Percentiles rank a stretch among this genome's conserved stretches.
Evolutionary conservation across 2,888 invertebrate species (phyloP).

Genomic region (Stenodema calcarata): DNA sequence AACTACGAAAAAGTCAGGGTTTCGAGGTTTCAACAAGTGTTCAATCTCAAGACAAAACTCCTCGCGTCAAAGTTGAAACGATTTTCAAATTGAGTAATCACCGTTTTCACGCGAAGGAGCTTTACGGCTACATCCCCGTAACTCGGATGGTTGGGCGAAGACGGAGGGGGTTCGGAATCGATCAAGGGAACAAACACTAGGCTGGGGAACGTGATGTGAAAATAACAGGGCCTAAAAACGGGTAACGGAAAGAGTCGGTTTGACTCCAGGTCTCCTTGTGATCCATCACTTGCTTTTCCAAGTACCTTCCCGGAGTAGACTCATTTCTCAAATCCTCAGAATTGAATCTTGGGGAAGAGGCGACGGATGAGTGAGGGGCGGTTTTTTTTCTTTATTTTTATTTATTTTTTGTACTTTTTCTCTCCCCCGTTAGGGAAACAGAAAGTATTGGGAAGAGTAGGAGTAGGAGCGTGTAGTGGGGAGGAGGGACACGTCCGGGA

Average conservation of each 20-base stretch:
- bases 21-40: constrained; percentile 1
- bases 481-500: neutral
- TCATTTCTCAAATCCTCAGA: constrained; percentile 46
- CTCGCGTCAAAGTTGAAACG: constrained; percentile 3
- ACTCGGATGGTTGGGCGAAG: neutral
- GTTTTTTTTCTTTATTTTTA: too few species aligned
- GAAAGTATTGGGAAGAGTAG: neutral
- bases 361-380: constrained; percentile 20
- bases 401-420: neutral
- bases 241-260: neutral
- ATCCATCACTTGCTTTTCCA: constrained; percentile 20
- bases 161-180: neutral
- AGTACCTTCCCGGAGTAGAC: constrained; percentile 6
- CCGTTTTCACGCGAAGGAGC: constrained; percentile 8
- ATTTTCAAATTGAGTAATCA: constrained; percentile 28
- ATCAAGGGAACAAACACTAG: constrained; percentile 19
- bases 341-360: constrained; percentile 32
- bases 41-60: neutral
- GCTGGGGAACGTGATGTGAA: constrained; percentile 21
- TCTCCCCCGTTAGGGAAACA: neutral
- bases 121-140: neutral
- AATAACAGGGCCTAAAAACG: constrained; percentile 28
- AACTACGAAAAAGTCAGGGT: too few species aligned
- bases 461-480: neutral
- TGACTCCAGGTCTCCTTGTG: constrained; percentile 6